Conservation (phyloP, 2,797 vertebrate genomes). For the Danio choprae region DNA sequence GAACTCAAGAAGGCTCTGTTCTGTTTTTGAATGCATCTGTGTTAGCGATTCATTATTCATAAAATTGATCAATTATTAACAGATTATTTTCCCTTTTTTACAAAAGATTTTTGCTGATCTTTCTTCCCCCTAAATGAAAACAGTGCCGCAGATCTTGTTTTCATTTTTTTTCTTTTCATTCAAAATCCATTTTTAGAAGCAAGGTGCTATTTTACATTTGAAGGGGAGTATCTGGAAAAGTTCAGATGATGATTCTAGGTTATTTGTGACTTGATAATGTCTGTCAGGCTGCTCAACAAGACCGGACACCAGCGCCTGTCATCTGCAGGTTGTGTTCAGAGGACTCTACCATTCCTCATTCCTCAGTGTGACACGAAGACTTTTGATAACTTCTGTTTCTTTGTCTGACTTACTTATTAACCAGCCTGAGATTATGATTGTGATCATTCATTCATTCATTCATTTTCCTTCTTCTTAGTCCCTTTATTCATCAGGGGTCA, state of each 20-base stretch:
- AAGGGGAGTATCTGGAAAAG: background rate
- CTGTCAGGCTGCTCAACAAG: background rate
- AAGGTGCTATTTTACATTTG: background rate
- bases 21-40: constrained; percentile 79
- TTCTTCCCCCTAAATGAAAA: constrained; percentile 62
- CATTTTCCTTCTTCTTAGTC: too few species aligned
- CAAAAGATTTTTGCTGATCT: constrained; percentile 59
- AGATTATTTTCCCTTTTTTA: constrained; percentile 69
- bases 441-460: too few species aligned
- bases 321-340: constrained; percentile 19
- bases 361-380: background rate
- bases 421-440: background rate
- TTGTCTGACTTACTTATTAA: background rate
- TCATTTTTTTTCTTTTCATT: constrained; percentile 60
- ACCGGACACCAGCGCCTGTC: constrained; percentile 13
- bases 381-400: background rate
- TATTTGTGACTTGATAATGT: constrained; percentile 20
- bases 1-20: constrained; percentile 68
- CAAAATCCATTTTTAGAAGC: background rate
- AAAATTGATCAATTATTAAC: constrained; percentile 76
- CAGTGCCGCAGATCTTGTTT: constrained; percentile 64
- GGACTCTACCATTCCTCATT: background rate
- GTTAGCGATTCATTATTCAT: constrained; percentile 78
- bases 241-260: background rate
- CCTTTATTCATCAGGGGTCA: too few species aligned